These are phyloP conservation scores for Salmo trutta DNA, from an alignment of 2,797 vertebrate species.

Conservation along the genomic window DNA sequence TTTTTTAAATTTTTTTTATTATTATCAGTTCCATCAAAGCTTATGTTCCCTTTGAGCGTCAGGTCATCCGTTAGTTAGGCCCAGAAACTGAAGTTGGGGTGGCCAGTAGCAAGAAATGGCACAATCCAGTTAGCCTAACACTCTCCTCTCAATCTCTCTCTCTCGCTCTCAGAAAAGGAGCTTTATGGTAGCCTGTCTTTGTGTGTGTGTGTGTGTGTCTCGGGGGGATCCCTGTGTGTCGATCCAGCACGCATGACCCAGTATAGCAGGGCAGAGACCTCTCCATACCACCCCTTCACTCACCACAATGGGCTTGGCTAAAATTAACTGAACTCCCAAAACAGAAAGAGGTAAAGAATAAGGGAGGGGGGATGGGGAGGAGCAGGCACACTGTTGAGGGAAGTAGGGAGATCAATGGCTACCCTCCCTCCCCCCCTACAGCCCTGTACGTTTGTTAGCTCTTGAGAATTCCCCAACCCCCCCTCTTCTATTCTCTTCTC, in stretches of 20 bases:
- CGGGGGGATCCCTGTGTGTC: constrained; percentile 42
- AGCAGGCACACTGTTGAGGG: neutral
- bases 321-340: constrained; percentile 61
- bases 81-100: constrained; percentile 4
- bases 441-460: too few relatives aligned
- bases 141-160: too few relatives aligned
- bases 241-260: constrained; percentile 63
- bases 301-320: constrained; percentile 70
- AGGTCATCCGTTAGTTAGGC: neutral
- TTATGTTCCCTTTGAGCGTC: neutral
- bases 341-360: constrained; percentile 1
- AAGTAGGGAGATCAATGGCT: constrained; percentile 34
- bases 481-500: constrained; percentile 24
- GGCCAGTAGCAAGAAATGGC: constrained; percentile 8
- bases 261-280: constrained; percentile 70
- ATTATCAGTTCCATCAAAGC: neutral
- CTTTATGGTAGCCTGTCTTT: too few relatives aligned
- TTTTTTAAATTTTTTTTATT: too few relatives aligned
- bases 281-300: constrained; percentile 69
- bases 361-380: constrained; percentile 35
- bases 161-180: too few relatives aligned
- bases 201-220: too few relatives aligned
- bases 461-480: constrained; percentile 67
- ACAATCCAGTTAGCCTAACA: neutral
- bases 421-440: constrained; percentile 30